These are phyloP conservation scores for Papilio demoleus DNA, from an alignment of 2,888 invertebrate species.

Conservation along the genomic window DNA sequence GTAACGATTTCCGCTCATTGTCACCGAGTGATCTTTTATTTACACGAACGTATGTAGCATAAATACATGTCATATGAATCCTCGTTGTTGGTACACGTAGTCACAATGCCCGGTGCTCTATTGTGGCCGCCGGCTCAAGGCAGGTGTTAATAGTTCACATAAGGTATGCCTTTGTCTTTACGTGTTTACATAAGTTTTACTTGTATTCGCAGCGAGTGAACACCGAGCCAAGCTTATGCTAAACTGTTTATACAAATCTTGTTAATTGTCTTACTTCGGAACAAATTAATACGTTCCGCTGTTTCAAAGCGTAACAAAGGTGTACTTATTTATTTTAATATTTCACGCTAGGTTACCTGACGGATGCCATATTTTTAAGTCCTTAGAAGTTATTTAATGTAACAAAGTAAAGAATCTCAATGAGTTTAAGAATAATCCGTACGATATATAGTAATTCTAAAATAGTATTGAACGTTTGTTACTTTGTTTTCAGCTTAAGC, in stretches of 20 bases:
- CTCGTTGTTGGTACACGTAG: slow-evolving; percentile 26
- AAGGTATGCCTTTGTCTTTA: slow-evolving; percentile 54
- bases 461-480: slow-evolving; percentile 27
- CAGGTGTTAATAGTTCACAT: slow-evolving; percentile 39
- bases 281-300: slow-evolving; percentile 10
- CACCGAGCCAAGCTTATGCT: slow-evolving; percentile 26
- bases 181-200: slow-evolving; percentile 56
- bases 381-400: background rate
- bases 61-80: slow-evolving; percentile 29
- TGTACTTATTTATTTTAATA: slow-evolving; percentile 15
- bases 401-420: background rate
- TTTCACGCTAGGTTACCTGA: background rate
- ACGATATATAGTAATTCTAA: background rate
- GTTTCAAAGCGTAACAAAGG: slow-evolving; percentile 17
- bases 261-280: slow-evolving; percentile 28
- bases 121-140: slow-evolving; percentile 33
- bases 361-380: background rate
- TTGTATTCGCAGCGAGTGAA: slow-evolving; percentile 35
- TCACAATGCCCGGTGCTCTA: slow-evolving; percentile 35
- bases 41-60: slow-evolving; percentile 32
- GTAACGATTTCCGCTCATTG: slow-evolving; percentile 37
- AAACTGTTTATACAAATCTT: slow-evolving; percentile 38
- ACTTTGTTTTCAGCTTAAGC: slow-evolving; percentile 80
- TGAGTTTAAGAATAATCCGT: background rate
- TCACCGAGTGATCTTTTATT: slow-evolving; percentile 33